Evolutionary conservation across 2,888 invertebrate genomes (phyloP), one percentile per base, ranked within the genome.

Genomic region (Drosophila melanosoma): DNA sequence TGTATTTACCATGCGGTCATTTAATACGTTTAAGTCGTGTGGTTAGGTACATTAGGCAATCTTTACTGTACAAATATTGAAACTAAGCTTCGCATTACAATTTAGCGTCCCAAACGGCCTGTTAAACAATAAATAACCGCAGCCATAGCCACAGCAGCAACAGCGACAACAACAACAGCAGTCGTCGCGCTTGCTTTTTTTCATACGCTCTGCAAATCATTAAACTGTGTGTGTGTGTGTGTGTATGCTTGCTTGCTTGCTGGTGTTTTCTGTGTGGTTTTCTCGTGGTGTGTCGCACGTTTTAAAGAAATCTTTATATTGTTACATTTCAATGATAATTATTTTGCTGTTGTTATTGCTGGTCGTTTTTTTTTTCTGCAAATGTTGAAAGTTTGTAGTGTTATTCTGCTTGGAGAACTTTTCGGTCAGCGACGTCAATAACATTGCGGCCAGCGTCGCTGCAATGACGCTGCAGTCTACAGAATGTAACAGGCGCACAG

Each of bases 381-480:
- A 12, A 40, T 63, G 40, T 36, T 70, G 36, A 36, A 42, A 57
- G 42, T 59, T 59, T 53, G 58, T 69, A 26, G 26, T 29, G n/a
- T 57, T 59, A 70, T 69, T 75, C 33, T 60, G 45, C 56, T 57
- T 59, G 48, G 40, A 33, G 40, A 48, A 57, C 23, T 58, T 35
- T 59, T 54, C 66, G 54, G 53, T 48, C 33, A 63, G 48, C 66
- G 59, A 26, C 48, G 61, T 17, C 51, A 48, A 29, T 52, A 64
- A 51, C 45, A 54, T 20, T 20, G 79, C 75, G 65, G 75, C 63
- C 64, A 78, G 66, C 76, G 85, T 67, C 77, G 83, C 87, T 89
- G 90, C 89, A 91, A 90, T 91, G 91, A 92, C 91, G 91, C 90
- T 91, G 91, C 91, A 92, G 85, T 91, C 91, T 85, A 89, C 87